Base-by-base conservation (phyloP, 2,113 vertebrate species). In the Lethenteron camtschaticum region DNA sequence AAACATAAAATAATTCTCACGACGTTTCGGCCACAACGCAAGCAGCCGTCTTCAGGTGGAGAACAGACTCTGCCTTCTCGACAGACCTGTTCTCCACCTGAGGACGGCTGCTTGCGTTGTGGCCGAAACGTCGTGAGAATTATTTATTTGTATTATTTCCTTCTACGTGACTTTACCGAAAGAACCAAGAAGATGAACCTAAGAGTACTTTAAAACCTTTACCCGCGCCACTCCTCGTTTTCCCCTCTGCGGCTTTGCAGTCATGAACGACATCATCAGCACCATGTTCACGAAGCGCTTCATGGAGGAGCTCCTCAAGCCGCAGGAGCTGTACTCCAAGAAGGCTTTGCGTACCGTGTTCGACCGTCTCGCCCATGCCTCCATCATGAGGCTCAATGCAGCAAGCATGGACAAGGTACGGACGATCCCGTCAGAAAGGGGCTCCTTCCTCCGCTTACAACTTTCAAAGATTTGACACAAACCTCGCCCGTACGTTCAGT, bases 271-370 rank as follows among this genome's bases (percentile, higher is more conserved):
- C 81, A 97, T 99, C 81, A 87, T 97, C 77, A 84, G 81, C 71
- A 95, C 91, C 73, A 97, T 97, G 91, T 99, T 99, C 80, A 96
- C 94, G 75, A 86, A 85, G 73, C 96, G 84, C 73, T 99, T 99
- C 73, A 81, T 97, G 77, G 89, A 96, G 58, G 92, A 97, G 76
- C 77, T 99, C 75, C 95, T 99, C 79, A 99, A 94, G 71, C 89
- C 91, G 0, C 94, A 99, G 78, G 92, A 99, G 20, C 85, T 97
- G 14, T 99, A 95, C 58, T 94, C 92, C 74, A 96, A 95, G 78
- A 96, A 96, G 73, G 89, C 92, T 2, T 81, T 99, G 73, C 80
- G 90, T 71, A 92, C 91, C 0, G 81, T 99, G 69, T 99, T 91
- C 1, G 88, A 99, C 79, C 84, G 92, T 57, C 81, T 99, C 56